Base-by-base conservation (phyloP, 2,797 vertebrate genomes). In the Danio jaintianensis region DNA sequence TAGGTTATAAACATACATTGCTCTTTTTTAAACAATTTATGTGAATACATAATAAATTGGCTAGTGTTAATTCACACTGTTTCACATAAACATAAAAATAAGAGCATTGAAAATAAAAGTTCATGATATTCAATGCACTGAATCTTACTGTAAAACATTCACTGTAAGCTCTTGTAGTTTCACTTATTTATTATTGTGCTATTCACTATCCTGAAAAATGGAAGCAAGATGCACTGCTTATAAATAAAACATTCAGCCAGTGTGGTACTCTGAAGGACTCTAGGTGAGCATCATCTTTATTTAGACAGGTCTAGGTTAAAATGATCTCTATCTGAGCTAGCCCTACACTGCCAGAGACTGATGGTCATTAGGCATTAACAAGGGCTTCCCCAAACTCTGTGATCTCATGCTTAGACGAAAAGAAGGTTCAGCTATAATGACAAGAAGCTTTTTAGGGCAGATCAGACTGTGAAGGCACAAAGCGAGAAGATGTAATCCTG, bases 301-400 rank as follows among this genome's bases (percentile, higher is more conserved):
- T 40, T 76, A 5, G 7, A 43, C 6, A 48, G 4, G 11, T n/a
- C 6, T 66, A 16, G 47, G 4, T 55, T 1, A 77, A 77, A 77
- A 77, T 56, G 4, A 58, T 58, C 16, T 48, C 63, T 40, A 22
- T 48, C 29, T 29, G 29, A 29, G 11, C 53, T 58, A 55, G 9
- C 20, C 56, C 13, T 47, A 13, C 42, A 16, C 15, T 48, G 15
- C 9, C 0, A 4, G 12, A 52, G 63, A 68, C 38, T 36, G 11
- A 12, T 4, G 4, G 5, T 59, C 53, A 69, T 69, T 59, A 69
- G 16, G 13, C 40, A 43, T 58, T 69, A 70, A 70, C 18, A 16
- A 61, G 56, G 76, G 55, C 66, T 70, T 70, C 66, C 76, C 66
- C 36, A 11, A 79, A 56, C 48, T 45, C 36, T 70, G 42, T 61